A percentile compares a stretch with the other conserved stretches of the same genome.
These are phyloP conservation scores for Hirudinaria manillensis DNA, from an alignment of 2,888 invertebrate species.

Conservation along the genomic window DNA sequence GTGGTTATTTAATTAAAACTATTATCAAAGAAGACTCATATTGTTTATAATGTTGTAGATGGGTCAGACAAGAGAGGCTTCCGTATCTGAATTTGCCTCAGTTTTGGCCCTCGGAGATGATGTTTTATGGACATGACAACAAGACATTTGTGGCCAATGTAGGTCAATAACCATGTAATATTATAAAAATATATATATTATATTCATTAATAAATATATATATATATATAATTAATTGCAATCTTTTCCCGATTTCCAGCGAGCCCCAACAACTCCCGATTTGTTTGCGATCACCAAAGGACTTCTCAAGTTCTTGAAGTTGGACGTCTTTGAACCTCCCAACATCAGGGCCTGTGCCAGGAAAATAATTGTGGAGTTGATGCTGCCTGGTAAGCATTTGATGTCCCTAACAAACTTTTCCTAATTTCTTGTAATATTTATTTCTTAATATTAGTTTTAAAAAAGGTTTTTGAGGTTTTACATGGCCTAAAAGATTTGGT, in stretches of 20 bases:
- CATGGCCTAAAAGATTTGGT: too few relatives aligned
- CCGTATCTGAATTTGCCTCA: background rate
- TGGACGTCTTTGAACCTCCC: slow-evolving; percentile 4
- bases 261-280: slow-evolving; percentile 8
- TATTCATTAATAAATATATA: background rate
- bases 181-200: too few relatives aligned
- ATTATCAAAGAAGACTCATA: too few relatives aligned
- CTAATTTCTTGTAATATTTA: background rate
- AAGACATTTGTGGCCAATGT: too few relatives aligned
- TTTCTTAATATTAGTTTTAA: too few relatives aligned
- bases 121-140: too few relatives aligned
- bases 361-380: slow-evolving; percentile 14
- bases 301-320: slow-evolving; percentile 1
- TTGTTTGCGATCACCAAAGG: background rate
- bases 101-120: background rate
- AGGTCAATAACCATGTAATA: too few relatives aligned
- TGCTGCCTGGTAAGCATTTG: slow-evolving; percentile 18
- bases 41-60: too few relatives aligned
- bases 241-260: background rate
- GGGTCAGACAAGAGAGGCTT: too few relatives aligned
- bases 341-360: slow-evolving; percentile 13
- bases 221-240: background rate
- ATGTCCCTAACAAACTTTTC: background rate
- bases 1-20: too few relatives aligned
- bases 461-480: too few relatives aligned